Conservation (phyloP, 2,888 invertebrate species). For the Andrena dorsata region DNA sequence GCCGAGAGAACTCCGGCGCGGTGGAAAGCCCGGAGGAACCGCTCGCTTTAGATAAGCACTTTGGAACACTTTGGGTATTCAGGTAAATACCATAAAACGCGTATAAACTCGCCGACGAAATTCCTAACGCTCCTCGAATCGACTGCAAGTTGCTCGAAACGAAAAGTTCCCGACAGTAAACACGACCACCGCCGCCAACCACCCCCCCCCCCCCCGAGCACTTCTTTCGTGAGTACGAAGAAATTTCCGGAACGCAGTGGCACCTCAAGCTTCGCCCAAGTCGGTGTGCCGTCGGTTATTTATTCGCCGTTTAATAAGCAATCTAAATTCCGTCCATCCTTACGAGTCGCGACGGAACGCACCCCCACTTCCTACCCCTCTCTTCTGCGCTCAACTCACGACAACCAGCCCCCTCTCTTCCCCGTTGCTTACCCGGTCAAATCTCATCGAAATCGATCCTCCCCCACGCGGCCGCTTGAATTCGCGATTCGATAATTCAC, state of each 20-base stretch:
- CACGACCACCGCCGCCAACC: background rate
- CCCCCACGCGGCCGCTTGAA: slow-evolving; percentile 46
- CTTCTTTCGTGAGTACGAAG: slow-evolving; percentile 42
- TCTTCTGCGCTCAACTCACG: slow-evolving; percentile 34
- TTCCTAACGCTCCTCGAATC: slow-evolving; percentile 9
- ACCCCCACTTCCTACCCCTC: slow-evolving; percentile 33
- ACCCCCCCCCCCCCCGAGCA: background rate
- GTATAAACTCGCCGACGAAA: slow-evolving; percentile 6
- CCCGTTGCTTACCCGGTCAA: slow-evolving; percentile 69
- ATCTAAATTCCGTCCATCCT: slow-evolving; percentile 83
- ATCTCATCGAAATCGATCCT: slow-evolving; percentile 77
- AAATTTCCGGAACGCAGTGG: slow-evolving; percentile 55
- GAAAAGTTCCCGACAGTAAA: slow-evolving; percentile 1
- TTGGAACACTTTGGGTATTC: slow-evolving; percentile 7
- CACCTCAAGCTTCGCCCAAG: slow-evolving; percentile 54
- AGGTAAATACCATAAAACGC: slow-evolving; percentile 23
- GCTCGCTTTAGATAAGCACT: slow-evolving; percentile 8
- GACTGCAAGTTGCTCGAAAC: background rate
- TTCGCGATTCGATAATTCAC: slow-evolving; percentile 72
- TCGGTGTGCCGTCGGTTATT: slow-evolving; percentile 77
- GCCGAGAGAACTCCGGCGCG: background rate
- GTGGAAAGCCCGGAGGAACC: background rate
- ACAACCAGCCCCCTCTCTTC: slow-evolving; percentile 41
- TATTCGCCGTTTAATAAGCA: slow-evolving; percentile 83
- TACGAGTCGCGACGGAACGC: slow-evolving; percentile 60